Evolutionary conservation across 2,888 invertebrate genomes (phyloP), one percentile per base, ranked within the genome.

Genomic region (Drosophila macrospina): DNA sequence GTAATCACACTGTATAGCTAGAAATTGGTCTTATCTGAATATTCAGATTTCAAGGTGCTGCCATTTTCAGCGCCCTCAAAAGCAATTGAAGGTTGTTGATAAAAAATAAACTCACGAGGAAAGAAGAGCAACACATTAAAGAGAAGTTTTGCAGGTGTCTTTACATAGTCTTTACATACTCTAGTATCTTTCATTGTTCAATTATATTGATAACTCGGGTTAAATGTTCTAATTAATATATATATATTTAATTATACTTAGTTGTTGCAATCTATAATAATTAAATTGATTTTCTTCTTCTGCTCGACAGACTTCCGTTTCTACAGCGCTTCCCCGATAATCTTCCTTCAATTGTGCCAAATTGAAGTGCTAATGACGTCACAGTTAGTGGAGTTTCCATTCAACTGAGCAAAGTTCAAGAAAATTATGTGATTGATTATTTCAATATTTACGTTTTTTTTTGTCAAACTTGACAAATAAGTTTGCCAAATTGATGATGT

Each of bases 391-490:
- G 20, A 48, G 41, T 70, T 55, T 16, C 15, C 26, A n/a, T 44
- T 51, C 41, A 56, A 36, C 42, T 51, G 24, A 20, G 20, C 20
- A 20, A 20, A 20, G 3, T 1, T 20, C 3, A 20, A 20, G 20
- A 41, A 39, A 41, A 41, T 20, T 20, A 37, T 37, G 15, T 51
- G 51, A 51, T 37, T 37, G 57, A 11, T 36, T 6, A n/a, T 24
- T 42, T 44, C 2, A 10, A 34, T 26, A 54, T 51, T 56, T 54
- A 56, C 30, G 32, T 41, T 39, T 44, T 57, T 44, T n/a, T 20
- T 45, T 54, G 55, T 48, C 51, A 60, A 57, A 59, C 50, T 63
- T 76, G 71, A 78, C 67, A 72, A 80, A 45, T 71, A 32, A 42
- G 39, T 50, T 63, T n/a, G 55, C 62, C 51, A 65, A 59, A 82